Evolutionary conservation across 1,140 invertebrate species (phyloP), one percentile per base, ranked within the genome.

Genomic region (Philopotamus ludificatus): DNA sequence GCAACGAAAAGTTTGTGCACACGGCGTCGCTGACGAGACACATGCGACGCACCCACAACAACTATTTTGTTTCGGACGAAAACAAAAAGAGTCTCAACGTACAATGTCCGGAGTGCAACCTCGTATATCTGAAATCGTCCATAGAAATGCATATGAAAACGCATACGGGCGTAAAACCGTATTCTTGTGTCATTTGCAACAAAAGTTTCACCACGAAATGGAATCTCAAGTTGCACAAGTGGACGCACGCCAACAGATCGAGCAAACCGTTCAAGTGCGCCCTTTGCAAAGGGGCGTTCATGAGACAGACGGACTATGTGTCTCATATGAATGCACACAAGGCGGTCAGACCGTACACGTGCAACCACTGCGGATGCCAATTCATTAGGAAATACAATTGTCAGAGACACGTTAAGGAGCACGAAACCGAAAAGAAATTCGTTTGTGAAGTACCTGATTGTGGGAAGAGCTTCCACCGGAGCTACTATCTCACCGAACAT

Each of bases 341-440:
- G 64, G 87, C 89, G 57, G 85, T 91, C 34, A 84, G 87, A 59
- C 90, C 90, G 1, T 95, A 92, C 76, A 92, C 91, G 1, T 95
- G 93, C 76, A 95, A 96, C 73, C 90, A 93, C 75, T 97, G 95
- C 76, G 94, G 93, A 22, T 92, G 93, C 47, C 90, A 94, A 73
- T 97, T 98, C 76, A 95, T 94, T 55, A 85, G 93, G 18, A 94
- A 95, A 74, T 94, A 93, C 74, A 96, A 95, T 74, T 91, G 95
- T 72, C 84, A 94, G 73, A 85, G 93, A 42, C 95, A 97, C 75
- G 89, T 94, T 3, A 85, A 91, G 39, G 93, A 95, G 73, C 94
- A 98, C 77, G 91, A 92, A 62, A 89, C 87, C 57, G 91, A 87
- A 59, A 97, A 97, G 80, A 88, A 89, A 49, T 94, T 90, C 73